These are phyloP conservation scores for Tokudaia muenninki DNA, from an alignment of 2,797 vertebrate species.

Conservation along the genomic window DNA sequence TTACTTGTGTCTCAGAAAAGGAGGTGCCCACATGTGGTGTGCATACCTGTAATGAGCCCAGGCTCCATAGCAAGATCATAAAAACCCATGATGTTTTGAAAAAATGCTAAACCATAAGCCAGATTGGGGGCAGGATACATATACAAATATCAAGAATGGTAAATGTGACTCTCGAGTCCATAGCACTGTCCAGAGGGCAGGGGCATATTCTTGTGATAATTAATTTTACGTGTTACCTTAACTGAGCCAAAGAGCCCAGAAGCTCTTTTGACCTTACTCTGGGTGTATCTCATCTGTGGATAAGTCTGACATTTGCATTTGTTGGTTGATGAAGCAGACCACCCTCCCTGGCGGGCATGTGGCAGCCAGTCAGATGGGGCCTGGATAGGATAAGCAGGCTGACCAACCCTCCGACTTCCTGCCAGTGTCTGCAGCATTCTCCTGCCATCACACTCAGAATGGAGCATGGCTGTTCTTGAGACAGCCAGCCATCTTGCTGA, in stretches of 20 bases:
- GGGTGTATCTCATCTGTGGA: background rate
- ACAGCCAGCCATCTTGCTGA: background rate
- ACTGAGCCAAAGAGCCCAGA: background rate
- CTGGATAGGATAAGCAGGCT: background rate
- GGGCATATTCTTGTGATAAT: background rate
- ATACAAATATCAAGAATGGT: background rate
- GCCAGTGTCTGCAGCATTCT: no score
- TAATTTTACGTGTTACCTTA: background rate
- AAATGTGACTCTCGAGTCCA: background rate
- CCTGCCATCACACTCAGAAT: background rate
- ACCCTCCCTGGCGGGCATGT: background rate
- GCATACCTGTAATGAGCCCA: background rate
- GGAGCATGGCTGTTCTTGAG: background rate
- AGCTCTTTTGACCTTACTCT: background rate
- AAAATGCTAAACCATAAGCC: background rate
- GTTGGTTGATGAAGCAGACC: background rate
- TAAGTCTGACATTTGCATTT: background rate
- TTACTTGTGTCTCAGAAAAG: background rate
- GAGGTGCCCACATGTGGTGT: background rate
- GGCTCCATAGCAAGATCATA: background rate
- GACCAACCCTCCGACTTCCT: background rate
- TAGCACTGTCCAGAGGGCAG: background rate
- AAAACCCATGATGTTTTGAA: background rate
- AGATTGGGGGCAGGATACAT: background rate
- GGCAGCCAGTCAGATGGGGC: background rate